A percentile compares a stretch with the other conserved stretches of the same genome.
These are phyloP conservation scores for Teleopsis dalmanni DNA, from an alignment of 1,140 invertebrate species.

Conservation along the genomic window DNA sequence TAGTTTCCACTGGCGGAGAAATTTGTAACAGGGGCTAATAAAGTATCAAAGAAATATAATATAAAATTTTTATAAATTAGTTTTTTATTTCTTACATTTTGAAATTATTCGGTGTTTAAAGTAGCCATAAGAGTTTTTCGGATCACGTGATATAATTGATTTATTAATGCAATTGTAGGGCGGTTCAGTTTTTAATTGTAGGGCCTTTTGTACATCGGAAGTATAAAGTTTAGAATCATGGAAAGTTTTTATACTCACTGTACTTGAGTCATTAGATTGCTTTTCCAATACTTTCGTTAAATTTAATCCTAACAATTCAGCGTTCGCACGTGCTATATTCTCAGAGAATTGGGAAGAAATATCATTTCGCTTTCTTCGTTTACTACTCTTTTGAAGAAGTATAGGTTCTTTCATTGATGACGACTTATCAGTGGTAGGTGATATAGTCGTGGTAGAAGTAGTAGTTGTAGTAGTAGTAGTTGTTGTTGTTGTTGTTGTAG, in stretches of 20 bases:
- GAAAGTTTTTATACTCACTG: no score
- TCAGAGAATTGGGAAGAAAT: conserved; percentile 17
- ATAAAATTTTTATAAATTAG: conserved; percentile 8
- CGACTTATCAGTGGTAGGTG: conserved; percentile 17
- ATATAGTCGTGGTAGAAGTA: conserved; percentile 12
- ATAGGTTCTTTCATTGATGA: no score
- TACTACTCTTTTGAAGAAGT: no score
- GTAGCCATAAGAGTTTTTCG: conserved; percentile 65
- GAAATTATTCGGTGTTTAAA: conserved; percentile 55
- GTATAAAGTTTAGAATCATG: conserved; percentile 1
- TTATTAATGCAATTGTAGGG: conserved; percentile 55
- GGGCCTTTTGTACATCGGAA: conserved; percentile 25
- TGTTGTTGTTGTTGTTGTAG: conserved; percentile 22
- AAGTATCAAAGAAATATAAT: conserved; percentile 1
- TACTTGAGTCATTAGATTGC: conserved; percentile 21
- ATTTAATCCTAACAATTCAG: conserved; percentile 23
- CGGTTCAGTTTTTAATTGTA: no score
- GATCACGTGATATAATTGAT: conserved; percentile 52
- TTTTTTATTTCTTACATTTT: conserved; percentile 49
- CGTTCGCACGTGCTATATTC: conserved; percentile 29
- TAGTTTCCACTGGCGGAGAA: conserved; percentile 61
- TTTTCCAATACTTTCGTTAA: conserved; percentile 28
- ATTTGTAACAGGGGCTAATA: conserved; percentile 57
- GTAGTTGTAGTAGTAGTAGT: conserved; percentile 20
- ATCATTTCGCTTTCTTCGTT: conserved; percentile 24